Conservation (phyloP, 2,113 vertebrate species). For the Sigmodon hispidus region DNA sequence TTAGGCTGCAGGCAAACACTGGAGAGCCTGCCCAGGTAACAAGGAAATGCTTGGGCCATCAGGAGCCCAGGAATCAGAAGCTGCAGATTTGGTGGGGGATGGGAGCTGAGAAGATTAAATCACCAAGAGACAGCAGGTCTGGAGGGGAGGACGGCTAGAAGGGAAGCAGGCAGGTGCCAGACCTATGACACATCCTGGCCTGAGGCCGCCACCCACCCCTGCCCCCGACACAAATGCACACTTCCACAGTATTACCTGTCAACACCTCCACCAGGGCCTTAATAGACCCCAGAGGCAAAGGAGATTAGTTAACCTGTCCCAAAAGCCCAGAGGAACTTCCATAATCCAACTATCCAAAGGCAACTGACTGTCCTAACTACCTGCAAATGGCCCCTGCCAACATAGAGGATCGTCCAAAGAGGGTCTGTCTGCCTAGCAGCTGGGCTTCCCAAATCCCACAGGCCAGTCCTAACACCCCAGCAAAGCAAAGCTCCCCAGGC, state of each 20-base stretch:
- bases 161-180: constrained; percentile 51
- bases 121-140: background rate
- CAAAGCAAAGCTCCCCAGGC: constrained; percentile 29
- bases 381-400: background rate
- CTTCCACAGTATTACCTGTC: background rate
- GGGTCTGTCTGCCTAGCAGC: constrained; percentile 48
- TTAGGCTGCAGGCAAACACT: background rate
- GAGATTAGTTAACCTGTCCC: background rate
- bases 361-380: background rate
- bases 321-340: background rate
- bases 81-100: background rate
- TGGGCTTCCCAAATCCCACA: constrained; percentile 58
- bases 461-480: constrained; percentile 38
- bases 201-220: background rate
- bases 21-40: background rate
- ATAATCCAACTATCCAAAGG: background rate
- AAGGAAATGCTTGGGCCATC: background rate
- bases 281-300: background rate
- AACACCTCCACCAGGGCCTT: background rate
- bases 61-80: background rate
- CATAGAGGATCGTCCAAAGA: background rate
- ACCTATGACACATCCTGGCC: background rate
- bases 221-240: background rate
- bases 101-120: background rate
- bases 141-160: background rate